Evolutionary conservation across 2,797 vertebrate genomes (phyloP), one percentile per base, ranked within the genome.

Genomic region (Tolypeutes matacus): DNA sequence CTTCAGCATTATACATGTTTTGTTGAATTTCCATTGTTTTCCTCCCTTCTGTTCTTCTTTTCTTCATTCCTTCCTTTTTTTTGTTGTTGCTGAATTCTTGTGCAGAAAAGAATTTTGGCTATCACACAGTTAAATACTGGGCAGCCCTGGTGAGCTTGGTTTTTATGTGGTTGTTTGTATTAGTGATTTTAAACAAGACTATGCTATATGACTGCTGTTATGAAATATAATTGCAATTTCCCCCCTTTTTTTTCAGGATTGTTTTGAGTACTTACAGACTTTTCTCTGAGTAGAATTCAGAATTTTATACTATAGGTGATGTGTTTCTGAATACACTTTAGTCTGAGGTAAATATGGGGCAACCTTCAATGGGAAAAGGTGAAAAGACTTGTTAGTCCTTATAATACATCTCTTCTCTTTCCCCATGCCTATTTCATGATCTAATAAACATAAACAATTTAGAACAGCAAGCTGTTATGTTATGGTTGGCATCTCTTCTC

Each of bases 201-300:
- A 53, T 67, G 10, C 2, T 12, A 18, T 31, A 14, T 72, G 36
- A 15, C 15, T 88, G 2, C 12, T 91, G 36, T 39, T 83, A 65
- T 93, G n/a, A 93, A 91, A 82, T 49, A 46, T 2, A 76, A 27
- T 34, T n/a, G 10, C 27, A 89, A 64, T 20, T 42, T 62, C 49
- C 77, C 69, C 7, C 3, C 64, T 49, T 92, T 90, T 20, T 83
- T 67, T 91, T 78, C n/a, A 62, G 39, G 5, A 88, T 3, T 5
- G 72, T 51, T 10, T 88, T 89, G 34, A 83, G 5, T n/a, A 62
- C n/a, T 97, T 42, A 84, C n/a, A 58, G 7, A 62, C 7, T 92
- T 84, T 39, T 73, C 39, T 86, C 67, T 76, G 17, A 89, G 7
- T 72, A 69, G 53, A 95, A 82, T 62, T 89, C 42, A 49, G 13